Evolutionary conservation across 1,140 invertebrate genomes (phyloP).

Genomic region (Drosophila sulfurigaster): DNA sequence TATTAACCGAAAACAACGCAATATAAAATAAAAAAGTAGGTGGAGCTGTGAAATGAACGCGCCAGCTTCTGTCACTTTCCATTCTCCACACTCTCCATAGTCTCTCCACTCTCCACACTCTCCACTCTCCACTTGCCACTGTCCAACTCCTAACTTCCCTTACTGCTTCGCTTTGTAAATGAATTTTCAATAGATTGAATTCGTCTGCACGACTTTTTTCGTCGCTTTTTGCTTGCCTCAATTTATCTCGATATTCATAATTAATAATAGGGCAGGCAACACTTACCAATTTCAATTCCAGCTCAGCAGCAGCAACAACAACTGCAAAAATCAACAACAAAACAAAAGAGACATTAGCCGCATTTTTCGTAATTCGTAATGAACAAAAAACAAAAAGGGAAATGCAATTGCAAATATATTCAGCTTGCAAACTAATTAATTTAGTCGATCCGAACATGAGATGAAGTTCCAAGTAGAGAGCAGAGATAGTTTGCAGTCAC

Average conservation of each 20-base stretch:
- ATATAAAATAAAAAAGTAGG: constrained; percentile 55
- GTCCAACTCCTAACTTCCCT: constrained; percentile 7
- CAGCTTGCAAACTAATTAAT: constrained; percentile 22
- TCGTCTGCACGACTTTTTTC: constrained; percentile 3
- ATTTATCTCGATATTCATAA: constrained; percentile 45
- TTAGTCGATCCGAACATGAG: neutral
- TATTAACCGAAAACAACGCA: constrained; percentile 70
- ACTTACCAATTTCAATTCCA: constrained; percentile 45
- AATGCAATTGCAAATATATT: constrained; percentile 1
- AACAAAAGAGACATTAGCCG: constrained; percentile 26
- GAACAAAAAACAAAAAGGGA: neutral
- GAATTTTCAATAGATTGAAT: constrained; percentile 25
- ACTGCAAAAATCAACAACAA: constrained; percentile 20
- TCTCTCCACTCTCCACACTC: constrained; percentile 44
- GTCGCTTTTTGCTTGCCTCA: neutral
- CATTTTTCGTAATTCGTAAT: neutral
- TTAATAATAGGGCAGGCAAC: constrained; percentile 53
- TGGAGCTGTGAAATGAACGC: constrained; percentile 68
- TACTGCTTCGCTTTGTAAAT: constrained; percentile 1
- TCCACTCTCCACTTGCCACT: constrained; percentile 54
- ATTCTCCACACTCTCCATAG: constrained; percentile 34
- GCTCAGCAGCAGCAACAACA: neutral
- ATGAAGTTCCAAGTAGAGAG: too few relatives aligned
- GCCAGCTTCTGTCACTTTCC: too few relatives aligned
- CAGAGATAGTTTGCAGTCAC: too few relatives aligned